These are phyloP conservation scores for Hoplias malabaricus DNA, from an alignment of 2,113 vertebrate genomes.

Conservation along the genomic window DNA sequence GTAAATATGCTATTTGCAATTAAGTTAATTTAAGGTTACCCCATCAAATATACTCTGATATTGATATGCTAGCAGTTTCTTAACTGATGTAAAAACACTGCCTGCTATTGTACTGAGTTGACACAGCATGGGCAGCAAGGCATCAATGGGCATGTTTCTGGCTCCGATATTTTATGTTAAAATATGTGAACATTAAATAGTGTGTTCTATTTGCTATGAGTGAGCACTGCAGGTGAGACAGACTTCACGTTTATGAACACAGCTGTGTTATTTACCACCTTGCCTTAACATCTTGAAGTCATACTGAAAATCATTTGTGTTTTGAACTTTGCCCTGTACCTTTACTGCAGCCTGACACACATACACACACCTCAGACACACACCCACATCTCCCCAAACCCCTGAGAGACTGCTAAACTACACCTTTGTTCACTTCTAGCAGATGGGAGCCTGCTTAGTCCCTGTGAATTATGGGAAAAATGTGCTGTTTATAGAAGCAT, in stretches of 20 bases:
- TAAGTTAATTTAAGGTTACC: too few species aligned
- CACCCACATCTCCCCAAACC: background rate
- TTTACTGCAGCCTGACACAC: background rate
- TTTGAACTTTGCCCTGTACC: constrained; percentile 19
- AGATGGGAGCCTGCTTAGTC: background rate
- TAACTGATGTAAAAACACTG: too few species aligned
- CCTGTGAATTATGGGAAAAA: background rate
- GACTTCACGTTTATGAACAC: background rate
- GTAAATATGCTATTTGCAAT: too few species aligned
- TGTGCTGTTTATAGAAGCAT: background rate
- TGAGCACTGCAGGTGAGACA: background rate
- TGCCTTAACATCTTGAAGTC: constrained; percentile 13
- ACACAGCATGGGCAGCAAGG: too few species aligned
- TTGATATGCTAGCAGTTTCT: too few species aligned
- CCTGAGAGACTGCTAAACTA: constrained; percentile 18
- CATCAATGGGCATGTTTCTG: too few species aligned
- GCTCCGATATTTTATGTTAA: too few species aligned
- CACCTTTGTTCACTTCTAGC: background rate
- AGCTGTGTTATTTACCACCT: constrained; percentile 43
- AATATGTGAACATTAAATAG: too few species aligned
- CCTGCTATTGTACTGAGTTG: too few species aligned
- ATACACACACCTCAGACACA: background rate
- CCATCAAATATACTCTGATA: too few species aligned
- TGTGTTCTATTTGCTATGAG: too few species aligned
- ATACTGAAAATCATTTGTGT: constrained; percentile 7